Evolutionary conservation across 2,888 invertebrate species (phyloP).

Genomic region (Nipponacmea schrenckii): DNA sequence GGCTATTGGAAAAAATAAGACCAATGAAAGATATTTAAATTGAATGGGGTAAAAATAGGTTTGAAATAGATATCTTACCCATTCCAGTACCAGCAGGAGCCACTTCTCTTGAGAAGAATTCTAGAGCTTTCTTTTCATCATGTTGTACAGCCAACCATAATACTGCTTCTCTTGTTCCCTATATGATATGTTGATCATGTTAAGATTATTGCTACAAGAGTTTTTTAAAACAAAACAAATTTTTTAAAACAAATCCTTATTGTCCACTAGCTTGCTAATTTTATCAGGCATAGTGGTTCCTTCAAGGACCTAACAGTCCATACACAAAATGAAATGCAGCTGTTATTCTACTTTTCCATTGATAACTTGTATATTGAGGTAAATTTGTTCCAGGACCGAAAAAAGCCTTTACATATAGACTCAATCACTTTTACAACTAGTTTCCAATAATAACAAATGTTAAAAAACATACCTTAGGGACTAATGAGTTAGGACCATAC

Average conservation of each 20-base stretch:
- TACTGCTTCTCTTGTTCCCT: conserved; percentile 66
- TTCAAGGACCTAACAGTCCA: no score
- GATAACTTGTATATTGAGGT: no score
- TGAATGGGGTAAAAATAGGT: conserved; percentile 66
- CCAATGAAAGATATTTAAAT: conserved; percentile 62
- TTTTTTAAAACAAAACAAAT: no score
- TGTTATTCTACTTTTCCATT: no score
- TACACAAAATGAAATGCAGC: no score
- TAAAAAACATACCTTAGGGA: conserved; percentile 35
- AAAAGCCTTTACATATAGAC: no score
- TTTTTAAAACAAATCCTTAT: no score
- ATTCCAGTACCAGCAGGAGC: conserved; percentile 72
- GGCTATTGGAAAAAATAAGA: not conserved
- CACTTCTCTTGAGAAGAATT: conserved; percentile 69
- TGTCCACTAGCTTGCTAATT: no score
- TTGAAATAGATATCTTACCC: conserved; percentile 54
- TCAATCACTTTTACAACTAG: no score
- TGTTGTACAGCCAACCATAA: conserved; percentile 71
- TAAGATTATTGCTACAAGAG: not conserved
- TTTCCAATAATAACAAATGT: no score
- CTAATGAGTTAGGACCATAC: conserved; percentile 65
- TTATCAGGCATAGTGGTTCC: no score
- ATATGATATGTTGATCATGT: conserved; percentile 4
- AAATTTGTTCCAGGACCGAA: no score
- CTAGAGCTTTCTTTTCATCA: conserved; percentile 68